Evolutionary conservation across 2,888 invertebrate species (phyloP).

Genomic region (Thecocarcelia acutangulata): DNA sequence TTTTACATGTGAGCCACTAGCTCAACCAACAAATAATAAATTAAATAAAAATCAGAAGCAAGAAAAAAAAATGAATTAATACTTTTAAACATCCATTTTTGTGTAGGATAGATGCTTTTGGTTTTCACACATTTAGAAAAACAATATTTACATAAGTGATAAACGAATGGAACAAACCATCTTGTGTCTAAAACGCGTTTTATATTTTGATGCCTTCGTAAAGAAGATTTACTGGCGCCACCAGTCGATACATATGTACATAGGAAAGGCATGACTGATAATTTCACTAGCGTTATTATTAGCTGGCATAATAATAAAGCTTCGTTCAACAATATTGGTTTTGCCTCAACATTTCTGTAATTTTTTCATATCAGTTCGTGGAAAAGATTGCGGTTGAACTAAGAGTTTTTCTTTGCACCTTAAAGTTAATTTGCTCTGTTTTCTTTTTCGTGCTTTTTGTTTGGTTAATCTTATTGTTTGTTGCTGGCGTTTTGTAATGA

Average conservation of each 20-base stretch:
- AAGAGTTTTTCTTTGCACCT: conserved; percentile 7
- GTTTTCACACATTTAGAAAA: conserved; percentile 61
- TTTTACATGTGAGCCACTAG: too few species aligned
- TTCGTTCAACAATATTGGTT: conserved; percentile 35
- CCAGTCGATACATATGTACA: neutral
- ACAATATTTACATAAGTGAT: conserved; percentile 61
- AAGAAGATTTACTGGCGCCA: conserved; percentile 18
- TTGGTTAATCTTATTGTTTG: conserved; percentile 35
- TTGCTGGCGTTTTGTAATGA: conserved; percentile 34
- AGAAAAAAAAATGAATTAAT: conserved; percentile 14
- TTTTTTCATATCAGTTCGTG: conserved; percentile 8
- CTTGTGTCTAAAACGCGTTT: conserved; percentile 27
- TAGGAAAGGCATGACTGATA: conserved; percentile 36
- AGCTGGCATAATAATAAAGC: conserved; percentile 57
- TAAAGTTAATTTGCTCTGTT: neutral
- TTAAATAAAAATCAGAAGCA: too few species aligned
- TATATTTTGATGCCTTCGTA: conserved; percentile 22
- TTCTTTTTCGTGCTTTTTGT: neutral
- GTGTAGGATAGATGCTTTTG: conserved; percentile 37
- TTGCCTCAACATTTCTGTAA: conserved; percentile 3
- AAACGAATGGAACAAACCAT: conserved; percentile 23
- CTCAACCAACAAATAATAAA: too few species aligned
- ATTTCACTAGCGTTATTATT: conserved; percentile 55
- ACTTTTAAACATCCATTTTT: neutral
- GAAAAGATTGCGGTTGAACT: conserved; percentile 50